Base-by-base conservation (phyloP, 2,797 vertebrate species). In the Triplophysa bombifrons region DNA sequence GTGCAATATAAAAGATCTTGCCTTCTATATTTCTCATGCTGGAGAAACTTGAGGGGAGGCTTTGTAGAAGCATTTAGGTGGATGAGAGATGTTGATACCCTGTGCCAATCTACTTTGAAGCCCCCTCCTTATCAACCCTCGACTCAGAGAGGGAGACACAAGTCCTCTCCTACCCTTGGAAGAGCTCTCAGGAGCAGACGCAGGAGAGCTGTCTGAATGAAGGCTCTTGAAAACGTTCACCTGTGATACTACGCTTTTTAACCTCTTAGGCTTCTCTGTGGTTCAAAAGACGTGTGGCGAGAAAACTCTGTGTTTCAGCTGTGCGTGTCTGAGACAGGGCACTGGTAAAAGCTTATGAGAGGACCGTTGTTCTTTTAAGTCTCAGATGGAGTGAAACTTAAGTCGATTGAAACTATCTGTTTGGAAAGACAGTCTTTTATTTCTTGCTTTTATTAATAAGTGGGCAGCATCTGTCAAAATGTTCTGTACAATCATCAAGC, bases 231-330 rank as follows among this genome's bases (percentile, higher is more conserved):
- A 70, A 75, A 65, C 53, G 63, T 80, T 85, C 70, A 80, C 55
- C 68, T 80, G 72, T 80, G 75, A 78, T 79, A 51, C 74, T 60
- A 61, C 22, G 78, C 67, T 78, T 81, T 84, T 80, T 76, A 80
- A 77, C 71, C 81, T 80, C 74, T 82, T 74, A 74, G 74, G 74
- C 69, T 66, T 72, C 65, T 55, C 50, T 27, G 66, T 30, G 63
- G 71, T 78, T 84, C 68, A 81, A 61, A 44, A 75, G 77, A 75
- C 19, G 65, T 53, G 58, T 19, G 19, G 76, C 16, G 34, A 64
- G 48, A 25, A 74, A 64, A 38, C 65, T 58, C 76, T 51, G 34
- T 51, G 41, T 56, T 79, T 83, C 71, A 71, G 64, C 81, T 27
- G 25, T 44, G n/a, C 14, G 12, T 12, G 34, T 70, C 22, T 41